Evolutionary conservation across 1,140 invertebrate species (phyloP).

Genomic region (Venturia canescens): DNA sequence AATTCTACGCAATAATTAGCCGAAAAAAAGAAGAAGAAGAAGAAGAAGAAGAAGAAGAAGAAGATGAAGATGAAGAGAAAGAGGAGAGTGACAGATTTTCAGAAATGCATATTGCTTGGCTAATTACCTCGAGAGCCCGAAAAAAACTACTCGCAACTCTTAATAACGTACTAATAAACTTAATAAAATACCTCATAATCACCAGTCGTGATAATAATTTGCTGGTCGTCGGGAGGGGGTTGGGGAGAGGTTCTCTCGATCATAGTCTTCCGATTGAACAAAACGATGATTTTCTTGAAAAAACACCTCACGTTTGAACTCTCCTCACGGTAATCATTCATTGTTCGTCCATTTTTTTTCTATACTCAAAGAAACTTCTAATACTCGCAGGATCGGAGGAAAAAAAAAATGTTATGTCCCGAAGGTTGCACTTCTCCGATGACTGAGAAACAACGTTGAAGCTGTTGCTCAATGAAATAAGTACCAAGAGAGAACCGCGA

Average conservation of each 20-base stretch:
- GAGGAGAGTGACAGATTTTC: neutral
- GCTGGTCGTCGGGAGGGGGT: slow-evolving; percentile 14
- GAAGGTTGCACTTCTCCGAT: slow-evolving; percentile 34
- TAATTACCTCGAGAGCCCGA: slow-evolving; percentile 17
- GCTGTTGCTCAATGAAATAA: slow-evolving; percentile 25
- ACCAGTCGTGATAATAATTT: slow-evolving; percentile 6
- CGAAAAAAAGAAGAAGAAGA: slow-evolving; percentile 18
- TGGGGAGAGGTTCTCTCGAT: neutral
- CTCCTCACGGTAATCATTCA: too few species aligned
- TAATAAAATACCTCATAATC: slow-evolving; percentile 42
- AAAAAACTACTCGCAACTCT: slow-evolving; percentile 25
- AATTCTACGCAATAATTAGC: slow-evolving; percentile 27
- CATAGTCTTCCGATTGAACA: neutral
- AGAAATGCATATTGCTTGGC: slow-evolving; percentile 41
- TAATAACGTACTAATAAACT: slow-evolving; percentile 32
- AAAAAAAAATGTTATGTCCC: slow-evolving; percentile 14
- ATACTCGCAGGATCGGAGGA: neutral
- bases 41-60: neutral
- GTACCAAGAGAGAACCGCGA: slow-evolving; percentile 37
- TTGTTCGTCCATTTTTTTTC: neutral
- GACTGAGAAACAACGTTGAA: slow-evolving; percentile 11
- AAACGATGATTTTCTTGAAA: neutral
- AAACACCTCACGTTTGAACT: too few species aligned
- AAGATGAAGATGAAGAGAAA: neutral
- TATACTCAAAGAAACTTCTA: neutral